Evolutionary conservation across 2,113 vertebrate genomes (phyloP).

Genomic region (Kryptolebias marmoratus): DNA sequence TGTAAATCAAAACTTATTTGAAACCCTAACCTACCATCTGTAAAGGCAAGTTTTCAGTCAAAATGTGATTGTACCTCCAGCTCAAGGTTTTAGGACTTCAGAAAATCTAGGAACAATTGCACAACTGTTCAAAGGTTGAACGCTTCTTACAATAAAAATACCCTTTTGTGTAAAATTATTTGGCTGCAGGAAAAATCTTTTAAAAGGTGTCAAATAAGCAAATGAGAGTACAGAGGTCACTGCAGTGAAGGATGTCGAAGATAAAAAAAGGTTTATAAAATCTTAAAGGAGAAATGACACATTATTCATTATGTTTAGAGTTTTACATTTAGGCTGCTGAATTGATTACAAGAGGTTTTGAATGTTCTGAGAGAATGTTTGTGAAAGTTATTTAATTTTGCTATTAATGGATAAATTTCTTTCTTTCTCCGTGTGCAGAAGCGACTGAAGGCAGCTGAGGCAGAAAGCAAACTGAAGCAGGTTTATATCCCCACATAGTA

Average conservation of each 20-base stretch:
- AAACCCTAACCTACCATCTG: background rate
- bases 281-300: too few species aligned
- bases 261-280: too few species aligned
- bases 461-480: slow-evolving; percentile 98
- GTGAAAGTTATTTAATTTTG: slow-evolving; percentile 1
- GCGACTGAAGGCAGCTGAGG: slow-evolving; percentile 96
- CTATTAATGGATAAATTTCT: slow-evolving; percentile 9
- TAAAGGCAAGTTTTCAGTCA: background rate
- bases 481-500: slow-evolving; percentile 99
- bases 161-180: background rate
- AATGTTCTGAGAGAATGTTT: slow-evolving; percentile 6
- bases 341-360: background rate
- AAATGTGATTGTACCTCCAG: background rate
- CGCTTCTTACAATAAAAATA: background rate
- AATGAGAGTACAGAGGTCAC: background rate
- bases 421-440: slow-evolving; percentile 83
- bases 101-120: background rate
- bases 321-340: background rate
- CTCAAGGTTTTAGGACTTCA: background rate
- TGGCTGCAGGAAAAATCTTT: background rate
- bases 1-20: background rate
- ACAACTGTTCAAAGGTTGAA: background rate
- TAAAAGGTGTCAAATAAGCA: slow-evolving; percentile 2
- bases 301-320: background rate
- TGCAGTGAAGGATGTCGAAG: too few species aligned